These are phyloP conservation scores for Sesia apiformis DNA, from an alignment of 2,888 invertebrate genomes.

Conservation along the genomic window DNA sequence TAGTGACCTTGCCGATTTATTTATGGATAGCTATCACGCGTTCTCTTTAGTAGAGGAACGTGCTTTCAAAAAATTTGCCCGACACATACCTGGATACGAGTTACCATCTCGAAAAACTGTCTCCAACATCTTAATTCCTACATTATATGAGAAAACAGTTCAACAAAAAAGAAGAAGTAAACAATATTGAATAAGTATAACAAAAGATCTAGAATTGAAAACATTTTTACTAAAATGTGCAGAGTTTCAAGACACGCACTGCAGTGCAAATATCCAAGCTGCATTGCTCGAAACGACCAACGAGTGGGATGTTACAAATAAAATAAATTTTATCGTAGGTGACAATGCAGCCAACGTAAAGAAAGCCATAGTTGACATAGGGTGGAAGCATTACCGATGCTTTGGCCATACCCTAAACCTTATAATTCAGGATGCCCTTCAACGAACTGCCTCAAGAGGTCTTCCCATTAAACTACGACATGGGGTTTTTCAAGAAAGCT, in stretches of 20 bases:
- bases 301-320: constrained; percentile 9
- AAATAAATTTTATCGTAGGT: constrained; percentile 10
- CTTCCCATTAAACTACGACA: no score
- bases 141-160: constrained; percentile 4
- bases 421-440: constrained; percentile 11
- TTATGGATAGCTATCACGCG: background rate
- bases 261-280: constrained; percentile 3
- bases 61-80: constrained; percentile 4
- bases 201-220: constrained; percentile 1
- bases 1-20: background rate
- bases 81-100: constrained; percentile 6
- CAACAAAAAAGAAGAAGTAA: constrained; percentile 8
- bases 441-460: no score
- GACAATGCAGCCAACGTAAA: constrained; percentile 13
- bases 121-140: constrained; percentile 6
- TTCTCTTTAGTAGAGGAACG: background rate
- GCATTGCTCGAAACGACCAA: constrained; percentile 1
- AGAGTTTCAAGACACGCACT: constrained; percentile 2
- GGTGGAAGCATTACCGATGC: constrained; percentile 17
- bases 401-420: constrained; percentile 17
- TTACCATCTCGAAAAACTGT: constrained; percentile 7
- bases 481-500: no score
- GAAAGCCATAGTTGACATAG: constrained; percentile 5
- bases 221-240: background rate
- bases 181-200: constrained; percentile 3